phyloP scores from a whole-genome alignment of 2,888 invertebrate species.

The Agonopterix arenella region DNA sequence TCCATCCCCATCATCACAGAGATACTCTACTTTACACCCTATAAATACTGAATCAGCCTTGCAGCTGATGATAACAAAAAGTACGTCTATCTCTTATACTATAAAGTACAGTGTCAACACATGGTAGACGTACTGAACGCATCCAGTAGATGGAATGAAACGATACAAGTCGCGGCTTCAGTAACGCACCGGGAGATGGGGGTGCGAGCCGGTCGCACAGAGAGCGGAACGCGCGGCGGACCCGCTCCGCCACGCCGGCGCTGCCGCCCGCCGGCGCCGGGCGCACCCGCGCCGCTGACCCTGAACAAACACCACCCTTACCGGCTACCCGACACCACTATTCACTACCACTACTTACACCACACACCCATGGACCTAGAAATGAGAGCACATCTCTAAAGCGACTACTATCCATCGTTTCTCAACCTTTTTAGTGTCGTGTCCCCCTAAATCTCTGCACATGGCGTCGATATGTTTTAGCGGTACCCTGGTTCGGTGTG shows the following conservation, averaged over 20 bases:
- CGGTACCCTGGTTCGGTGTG: no score
- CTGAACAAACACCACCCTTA: constrained; percentile 50
- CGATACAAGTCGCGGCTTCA: neutral
- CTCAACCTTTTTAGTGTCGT: neutral
- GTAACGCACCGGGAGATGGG: constrained; percentile 43
- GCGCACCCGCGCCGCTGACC: constrained; percentile 18
- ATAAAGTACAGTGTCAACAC: neutral
- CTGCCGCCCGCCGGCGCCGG: constrained; percentile 22
- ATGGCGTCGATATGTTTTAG: no score
- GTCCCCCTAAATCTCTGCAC: neutral
- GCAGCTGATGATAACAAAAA: no score
- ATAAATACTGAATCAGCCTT: no score
- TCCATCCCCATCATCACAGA: no score
- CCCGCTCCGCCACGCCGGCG: constrained; percentile 41
- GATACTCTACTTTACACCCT: no score
- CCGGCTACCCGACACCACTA: constrained; percentile 23
- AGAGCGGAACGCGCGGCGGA: constrained; percentile 59
- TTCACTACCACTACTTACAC: neutral
- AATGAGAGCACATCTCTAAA: neutral
- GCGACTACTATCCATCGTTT: neutral
- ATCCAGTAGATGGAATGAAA: neutral
- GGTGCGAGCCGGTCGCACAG: constrained; percentile 44
- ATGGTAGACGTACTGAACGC: neutral
- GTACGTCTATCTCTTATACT: no score
- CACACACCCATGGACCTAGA: constrained; percentile 1